Percentiles rank a stretch among this genome's conserved stretches.
Evolutionary conservation across 1,140 invertebrate genomes (phyloP).

Genomic region (Neodiprion virginianus): DNA sequence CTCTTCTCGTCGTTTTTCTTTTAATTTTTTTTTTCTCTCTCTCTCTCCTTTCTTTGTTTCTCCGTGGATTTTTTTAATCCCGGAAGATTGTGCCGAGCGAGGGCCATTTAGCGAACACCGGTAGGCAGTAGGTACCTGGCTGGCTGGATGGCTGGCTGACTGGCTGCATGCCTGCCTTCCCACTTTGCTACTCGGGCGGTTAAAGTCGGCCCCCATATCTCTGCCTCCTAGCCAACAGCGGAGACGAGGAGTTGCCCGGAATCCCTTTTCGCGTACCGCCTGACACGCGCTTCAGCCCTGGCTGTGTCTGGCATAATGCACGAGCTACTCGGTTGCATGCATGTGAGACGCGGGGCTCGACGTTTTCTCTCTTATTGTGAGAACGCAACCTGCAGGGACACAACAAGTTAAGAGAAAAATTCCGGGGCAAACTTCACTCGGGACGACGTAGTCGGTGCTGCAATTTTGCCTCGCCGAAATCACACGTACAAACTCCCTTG

Average conservation of each 20-base stretch:
- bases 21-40: slow-evolving; percentile 31
- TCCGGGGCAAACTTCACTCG: too few relatives aligned
- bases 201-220: background rate
- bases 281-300: background rate
- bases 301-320: background rate
- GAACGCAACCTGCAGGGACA: too few relatives aligned
- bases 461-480: too few relatives aligned
- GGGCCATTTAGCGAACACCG: slow-evolving; percentile 55
- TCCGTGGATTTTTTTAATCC: slow-evolving; percentile 50
- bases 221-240: background rate
- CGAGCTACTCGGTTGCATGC: background rate
- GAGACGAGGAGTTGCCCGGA: background rate
- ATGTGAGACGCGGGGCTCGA: too few relatives aligned
- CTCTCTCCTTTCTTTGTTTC: slow-evolving; percentile 27
- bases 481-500: too few relatives aligned
- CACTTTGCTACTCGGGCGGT: slow-evolving; percentile 24
- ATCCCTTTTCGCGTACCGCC: background rate
- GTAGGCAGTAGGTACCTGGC: too few relatives aligned
- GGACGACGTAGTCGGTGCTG: too few relatives aligned
- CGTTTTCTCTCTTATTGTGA: too few relatives aligned
- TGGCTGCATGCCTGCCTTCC: slow-evolving; percentile 29
- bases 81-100: slow-evolving; percentile 50
- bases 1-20: slow-evolving; percentile 25
- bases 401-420: too few relatives aligned
- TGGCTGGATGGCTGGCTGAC: slow-evolving; percentile 14